Base-by-base conservation (phyloP, 2,113 vertebrate species). In the Struthidea cinerea region DNA sequence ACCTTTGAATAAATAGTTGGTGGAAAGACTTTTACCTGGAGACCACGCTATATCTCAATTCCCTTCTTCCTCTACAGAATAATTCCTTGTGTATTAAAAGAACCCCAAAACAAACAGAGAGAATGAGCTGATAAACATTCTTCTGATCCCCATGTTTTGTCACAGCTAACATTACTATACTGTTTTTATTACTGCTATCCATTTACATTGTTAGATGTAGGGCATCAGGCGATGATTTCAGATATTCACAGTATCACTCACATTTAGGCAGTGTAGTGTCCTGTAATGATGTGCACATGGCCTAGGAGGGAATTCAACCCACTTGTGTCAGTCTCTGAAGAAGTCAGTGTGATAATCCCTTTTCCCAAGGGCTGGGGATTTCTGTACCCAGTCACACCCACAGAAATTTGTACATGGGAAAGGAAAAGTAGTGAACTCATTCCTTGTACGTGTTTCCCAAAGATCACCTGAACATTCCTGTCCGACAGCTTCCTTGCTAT, bases 371-470 rank as follows among this genome's bases (percentile, higher is more conserved):
- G 12, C 18, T 67, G n/a, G 6, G 32, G 16, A n/a, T 42, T 73
- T 81, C 35, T 67, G 30, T 32, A 10, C 21, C 15, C 7, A 16
- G 2, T 63, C 4, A 5, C 10, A 52, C 52, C 27, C 33, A 15
- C 13, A 22, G 13, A 46, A 49, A 2, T n/a, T 19, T 35, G 7
- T 3, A 3, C 2, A 3, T 22, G 16, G 23, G 33, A 33, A n/a
- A 46, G 63, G n/a, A 63, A 56, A 89, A 64, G 24, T 19, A 23
- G 32, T 37, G 12, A 63, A 24, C 8, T 3, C 37, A 4, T 41
- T 61, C 50, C 33, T 41, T 47, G 18, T n/a, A 18, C 7, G 33
- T 41, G 9, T 49, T 73, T 65, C 30, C n/a, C 39, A 23, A 39
- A 63, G 35, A 11, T 11, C 23, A 33, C n/a, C 32, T 50, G 23